A percentile compares a stretch with the other conserved stretches of the same genome.
Conservation (phyloP, 2,888 invertebrate species). For the Metallyticus violacea region DNA sequence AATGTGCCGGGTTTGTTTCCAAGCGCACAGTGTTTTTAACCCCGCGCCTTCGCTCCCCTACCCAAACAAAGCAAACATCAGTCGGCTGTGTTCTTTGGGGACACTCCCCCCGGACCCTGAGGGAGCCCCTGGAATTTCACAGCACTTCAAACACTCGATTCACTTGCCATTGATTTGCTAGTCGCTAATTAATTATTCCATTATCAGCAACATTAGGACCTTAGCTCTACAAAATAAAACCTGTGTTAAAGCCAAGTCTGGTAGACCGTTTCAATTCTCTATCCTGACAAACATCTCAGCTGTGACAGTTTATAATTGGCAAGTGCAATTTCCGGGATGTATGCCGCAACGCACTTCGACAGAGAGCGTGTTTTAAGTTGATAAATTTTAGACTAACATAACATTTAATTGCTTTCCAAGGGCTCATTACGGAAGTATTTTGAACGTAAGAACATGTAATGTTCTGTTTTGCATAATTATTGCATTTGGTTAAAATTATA, state of each 20-base stretch:
- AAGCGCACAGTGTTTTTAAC: background rate
- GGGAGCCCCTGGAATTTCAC: background rate
- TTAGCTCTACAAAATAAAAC: background rate
- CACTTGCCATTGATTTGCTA: background rate
- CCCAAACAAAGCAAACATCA: background rate
- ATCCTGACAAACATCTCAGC: too few species aligned
- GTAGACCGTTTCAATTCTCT: too few species aligned
- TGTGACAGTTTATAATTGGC: too few species aligned
- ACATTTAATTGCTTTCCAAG: too few species aligned
- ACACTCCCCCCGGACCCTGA: background rate
- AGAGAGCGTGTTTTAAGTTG: too few species aligned
- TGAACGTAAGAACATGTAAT: too few species aligned
- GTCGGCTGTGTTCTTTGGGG: background rate
- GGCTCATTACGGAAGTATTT: too few species aligned
- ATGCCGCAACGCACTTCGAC: too few species aligned
- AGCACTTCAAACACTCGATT: background rate
- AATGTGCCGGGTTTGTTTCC: background rate
- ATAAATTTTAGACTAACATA: too few species aligned
- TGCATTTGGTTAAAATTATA: too few species aligned
- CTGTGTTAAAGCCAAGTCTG: background rate
- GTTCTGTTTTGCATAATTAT: too few species aligned
- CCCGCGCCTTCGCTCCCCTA: background rate
- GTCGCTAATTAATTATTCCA: background rate
- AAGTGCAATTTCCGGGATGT: too few species aligned
- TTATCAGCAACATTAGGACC: background rate